Base-by-base conservation (phyloP, 2,113 vertebrate genomes). In the Coryphaenoides rupestris region DNA sequence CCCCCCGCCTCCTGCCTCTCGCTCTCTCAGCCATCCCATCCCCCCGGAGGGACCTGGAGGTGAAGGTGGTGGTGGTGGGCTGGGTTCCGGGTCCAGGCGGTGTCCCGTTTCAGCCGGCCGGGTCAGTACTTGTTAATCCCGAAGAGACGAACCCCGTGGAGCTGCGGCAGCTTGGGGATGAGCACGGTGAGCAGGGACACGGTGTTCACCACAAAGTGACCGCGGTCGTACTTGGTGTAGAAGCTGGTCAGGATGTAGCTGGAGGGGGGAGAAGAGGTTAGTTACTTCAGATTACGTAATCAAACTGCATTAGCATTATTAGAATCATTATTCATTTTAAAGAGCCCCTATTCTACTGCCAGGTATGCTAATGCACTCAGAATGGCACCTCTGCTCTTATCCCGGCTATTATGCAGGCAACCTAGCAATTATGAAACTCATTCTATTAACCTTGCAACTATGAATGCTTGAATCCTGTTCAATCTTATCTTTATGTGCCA, bases 181-280 rank as follows among this genome's bases (percentile, higher is more conserved):
- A 99, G 93, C 21, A 99, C 96, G 0, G 93, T 97, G 84, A 99
- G 89, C 63, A 99, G 89, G 70, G 97, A 98, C 66, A 92, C 70
- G 0, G 96, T 98, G 88, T 99, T 99, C 83, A 98, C 86, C 86
- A 99, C 86, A 63, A 98, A 99, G 87, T 98, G 97, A 68, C 89
- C 88, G 3, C 92, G 79, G 64, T 98, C 96, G 60, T 99, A 99
- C 86, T 98, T 98, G 19, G 97, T 99, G 88, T 98, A 99, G 91
- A 99, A 99, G 91, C 96, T 99, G 5, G 96, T 93, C 72, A 99
- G 88, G 77, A 99, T 96, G 63, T 98, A 99, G 83, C 97, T 99
- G 77, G 19, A 16, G 16, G 47, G 47, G 15, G 47, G 17, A 17
- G 15, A 16, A 17, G 47, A n/a, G 47, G 15, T 4, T 12, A 45